A percentile compares a stretch with the other conserved stretches of the same genome.
phyloP scores from a whole-genome alignment of 1,140 invertebrate genomes.

The Diorhabda elongata region DNA sequence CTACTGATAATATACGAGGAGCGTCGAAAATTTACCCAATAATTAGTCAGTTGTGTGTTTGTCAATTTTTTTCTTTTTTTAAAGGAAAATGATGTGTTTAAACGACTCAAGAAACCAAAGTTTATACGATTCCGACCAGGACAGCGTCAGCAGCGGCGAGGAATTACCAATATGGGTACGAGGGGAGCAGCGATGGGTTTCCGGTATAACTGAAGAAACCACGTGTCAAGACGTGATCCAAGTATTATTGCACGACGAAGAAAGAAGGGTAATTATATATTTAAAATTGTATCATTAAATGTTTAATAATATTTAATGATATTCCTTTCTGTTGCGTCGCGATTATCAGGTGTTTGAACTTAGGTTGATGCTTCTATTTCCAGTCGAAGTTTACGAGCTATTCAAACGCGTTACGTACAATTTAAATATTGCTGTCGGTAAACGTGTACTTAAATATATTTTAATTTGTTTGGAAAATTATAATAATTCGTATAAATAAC shows the following conservation, averaged over 20 bases:
- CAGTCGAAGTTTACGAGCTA: not conserved
- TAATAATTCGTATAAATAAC: no score
- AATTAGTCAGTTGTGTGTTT: no score
- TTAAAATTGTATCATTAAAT: no score
- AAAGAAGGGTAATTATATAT: slow-evolving; percentile 35
- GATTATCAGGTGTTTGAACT: slow-evolving; percentile 2
- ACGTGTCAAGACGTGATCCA: slow-evolving; percentile 74
- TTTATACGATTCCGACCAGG: slow-evolving; percentile 36
- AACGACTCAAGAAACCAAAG: slow-evolving; percentile 29
- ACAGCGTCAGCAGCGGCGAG: slow-evolving; percentile 47
- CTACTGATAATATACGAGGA: no score
- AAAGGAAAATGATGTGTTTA: slow-evolving; percentile 38
- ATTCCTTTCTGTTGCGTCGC: not conserved
- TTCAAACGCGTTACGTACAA: not conserved
- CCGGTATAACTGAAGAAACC: slow-evolving; percentile 68
- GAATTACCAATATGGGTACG: slow-evolving; percentile 75
- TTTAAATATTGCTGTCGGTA: not conserved
- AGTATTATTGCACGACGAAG: slow-evolving; percentile 56
- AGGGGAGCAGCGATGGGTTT: slow-evolving; percentile 73
- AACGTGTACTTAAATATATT: not conserved
- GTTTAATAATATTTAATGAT: no score
- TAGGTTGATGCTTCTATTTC: not conserved
- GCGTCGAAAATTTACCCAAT: no score
- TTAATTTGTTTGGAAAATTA: no score
- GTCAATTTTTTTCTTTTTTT: not conserved